Conservation (phyloP, 2,888 invertebrate species). For the Gastracanthus pulcherrimus region DNA sequence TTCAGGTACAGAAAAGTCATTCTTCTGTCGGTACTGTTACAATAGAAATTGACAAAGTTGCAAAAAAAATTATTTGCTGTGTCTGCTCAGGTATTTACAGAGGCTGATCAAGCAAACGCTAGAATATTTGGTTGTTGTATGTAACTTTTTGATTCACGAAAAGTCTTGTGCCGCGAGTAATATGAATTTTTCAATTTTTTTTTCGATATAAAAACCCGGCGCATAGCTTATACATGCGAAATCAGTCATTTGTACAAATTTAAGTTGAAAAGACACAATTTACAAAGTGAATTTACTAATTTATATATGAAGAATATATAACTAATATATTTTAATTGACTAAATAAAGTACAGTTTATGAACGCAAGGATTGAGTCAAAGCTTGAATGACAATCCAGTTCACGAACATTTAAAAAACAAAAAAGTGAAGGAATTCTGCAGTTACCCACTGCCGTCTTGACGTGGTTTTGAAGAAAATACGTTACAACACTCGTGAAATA, state of each 20-base stretch:
- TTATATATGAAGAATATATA: conserved; percentile 58
- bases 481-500: conserved; percentile 22
- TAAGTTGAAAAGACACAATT: conserved; percentile 65
- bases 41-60: conserved; percentile 7
- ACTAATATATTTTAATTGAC: conserved; percentile 54
- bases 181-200: conserved; percentile 13
- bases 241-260: conserved; percentile 72
- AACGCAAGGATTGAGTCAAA: conserved; percentile 26
- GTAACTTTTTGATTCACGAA: conserved; percentile 10
- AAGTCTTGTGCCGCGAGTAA: conserved; percentile 14
- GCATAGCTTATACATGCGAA: conserved; percentile 65
- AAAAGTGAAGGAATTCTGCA: conserved; percentile 15
- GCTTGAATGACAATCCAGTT: conserved; percentile 36
- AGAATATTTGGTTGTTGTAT: not conserved
- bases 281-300: conserved; percentile 65
- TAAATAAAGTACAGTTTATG: conserved; percentile 23
- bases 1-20: not conserved
- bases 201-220: not conserved
- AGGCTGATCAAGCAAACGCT: conserved; percentile 14
- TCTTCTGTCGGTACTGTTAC: conserved; percentile 4
- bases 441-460: conserved; percentile 18
- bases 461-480: conserved; percentile 22
- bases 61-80: conserved; percentile 11
- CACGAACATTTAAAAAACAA: conserved; percentile 16
- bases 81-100: conserved; percentile 17